A percentile compares a stretch with the other conserved stretches of the same genome.
Evolutionary conservation across 2,888 invertebrate genomes (phyloP).

Genomic region (Drosophila dives): DNA sequence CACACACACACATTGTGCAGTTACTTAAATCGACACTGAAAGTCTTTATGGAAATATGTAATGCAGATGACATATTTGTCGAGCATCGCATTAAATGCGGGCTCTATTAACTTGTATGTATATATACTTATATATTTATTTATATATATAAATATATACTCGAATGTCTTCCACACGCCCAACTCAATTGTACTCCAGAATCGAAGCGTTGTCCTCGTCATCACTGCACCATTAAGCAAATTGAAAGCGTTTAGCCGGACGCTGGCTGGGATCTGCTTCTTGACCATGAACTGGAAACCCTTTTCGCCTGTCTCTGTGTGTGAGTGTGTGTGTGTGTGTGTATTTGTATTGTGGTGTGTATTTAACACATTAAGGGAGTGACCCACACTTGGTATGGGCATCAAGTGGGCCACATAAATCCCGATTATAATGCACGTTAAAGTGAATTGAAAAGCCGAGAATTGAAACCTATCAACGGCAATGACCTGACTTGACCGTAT

Average conservation of each 20-base stretch:
- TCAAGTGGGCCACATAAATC: constrained; percentile 74
- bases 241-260: constrained; percentile 76
- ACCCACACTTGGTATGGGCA: constrained; percentile 38
- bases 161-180: constrained; percentile 68
- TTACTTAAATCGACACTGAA: background rate
- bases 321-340: constrained; percentile 16
- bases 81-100: constrained; percentile 32
- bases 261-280: constrained; percentile 56
- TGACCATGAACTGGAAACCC: constrained; percentile 62
- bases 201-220: constrained; percentile 35
- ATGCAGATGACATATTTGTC: constrained; percentile 66
- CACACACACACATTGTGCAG: background rate
- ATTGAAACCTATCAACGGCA: constrained; percentile 54
- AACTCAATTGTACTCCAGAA: constrained; percentile 61
- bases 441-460: constrained; percentile 53
- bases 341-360: constrained; percentile 42
- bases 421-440: constrained; percentile 76
- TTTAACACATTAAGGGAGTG: constrained; percentile 71
- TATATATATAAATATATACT: background rate
- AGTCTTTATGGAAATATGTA: constrained; percentile 56
- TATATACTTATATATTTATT: background rate
- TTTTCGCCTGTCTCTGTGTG: constrained; percentile 29
- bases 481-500: constrained; percentile 38
- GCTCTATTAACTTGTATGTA: background rate
- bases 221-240: constrained; percentile 74